Evolutionary conservation across 30 jellyfish, hydroid and myxozoan genomes (phyloP).

Genomic region (Cassiopea xamachana): DNA sequence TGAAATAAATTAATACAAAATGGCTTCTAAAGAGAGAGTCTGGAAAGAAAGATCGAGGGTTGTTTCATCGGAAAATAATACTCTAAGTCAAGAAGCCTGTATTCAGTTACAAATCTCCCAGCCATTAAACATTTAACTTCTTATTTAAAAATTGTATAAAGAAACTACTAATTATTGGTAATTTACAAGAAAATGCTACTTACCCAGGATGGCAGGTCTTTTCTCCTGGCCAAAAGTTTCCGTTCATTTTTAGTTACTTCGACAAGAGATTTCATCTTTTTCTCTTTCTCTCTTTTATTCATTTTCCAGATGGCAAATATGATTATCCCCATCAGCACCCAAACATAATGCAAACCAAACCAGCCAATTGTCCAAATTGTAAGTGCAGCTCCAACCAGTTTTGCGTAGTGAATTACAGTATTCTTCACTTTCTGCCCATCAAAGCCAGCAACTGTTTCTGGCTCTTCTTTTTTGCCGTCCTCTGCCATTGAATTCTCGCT

Average conservation of each 20-base stretch:
- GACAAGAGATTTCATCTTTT: slow-evolving; percentile 52
- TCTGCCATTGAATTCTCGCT: neutral
- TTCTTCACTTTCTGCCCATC: slow-evolving; percentile 56
- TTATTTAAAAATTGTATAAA: too few relatives aligned
- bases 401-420: slow-evolving; percentile 57
- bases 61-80: too few relatives aligned
- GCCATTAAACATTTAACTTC: too few relatives aligned
- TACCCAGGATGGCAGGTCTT: slow-evolving; percentile 87
- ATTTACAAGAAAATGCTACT: neutral
- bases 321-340: slow-evolving; percentile 80
- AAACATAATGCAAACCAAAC: slow-evolving; percentile 67
- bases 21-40: too few relatives aligned
- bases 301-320: slow-evolving; percentile 59
- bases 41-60: too few relatives aligned
- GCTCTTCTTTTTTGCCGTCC: slow-evolving; percentile 2
- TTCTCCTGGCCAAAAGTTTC: slow-evolving; percentile 30
- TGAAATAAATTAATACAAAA: too few relatives aligned
- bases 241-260: slow-evolving; percentile 68
- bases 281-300: slow-evolving; percentile 54
- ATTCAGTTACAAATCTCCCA: too few relatives aligned
- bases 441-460: slow-evolving; percentile 58
- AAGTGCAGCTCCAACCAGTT: slow-evolving; percentile 72
- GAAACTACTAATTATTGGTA: too few relatives aligned
- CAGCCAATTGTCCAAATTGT: slow-evolving; percentile 83
- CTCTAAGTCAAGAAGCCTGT: too few relatives aligned